Base-by-base conservation (phyloP, 2,113 vertebrate species). In the Rhineura floridana region DNA sequence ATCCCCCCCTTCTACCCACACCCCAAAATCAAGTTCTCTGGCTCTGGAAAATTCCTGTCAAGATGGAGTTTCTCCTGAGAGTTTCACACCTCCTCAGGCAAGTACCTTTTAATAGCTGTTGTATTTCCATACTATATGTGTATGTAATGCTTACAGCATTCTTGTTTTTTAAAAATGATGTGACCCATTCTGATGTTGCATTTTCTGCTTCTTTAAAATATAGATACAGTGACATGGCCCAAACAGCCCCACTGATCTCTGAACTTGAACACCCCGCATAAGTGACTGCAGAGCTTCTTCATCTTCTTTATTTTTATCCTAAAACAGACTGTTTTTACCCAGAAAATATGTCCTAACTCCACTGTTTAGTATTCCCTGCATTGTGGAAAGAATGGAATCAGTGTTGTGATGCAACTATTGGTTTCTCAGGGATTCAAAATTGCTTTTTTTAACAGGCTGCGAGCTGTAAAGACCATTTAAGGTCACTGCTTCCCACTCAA, bases 381-480 rank as follows among this genome's bases (percentile, higher is more conserved):
- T 87, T 93, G 52, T 67, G 78, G 90, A 92, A 82, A 83, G 78
- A 5, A 3, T 81, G 83, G 79, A 69, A 84, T 55, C 89, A 59
- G 62, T 28, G 62, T 4, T 87, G 39, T 90, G 87, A 95, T 88
- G 72, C 81, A 95, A 93, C 92, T 85, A 91, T 92, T 95, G 90
- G 42, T 89, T 96, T 93, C 92, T 91, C 69, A 84, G 88, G 92
- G 94, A 95, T 95, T 94, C 94, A 95, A 80, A 96, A 94, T 94
- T 95, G 91, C 84, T 94, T 96, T 95, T 95, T 95, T 86, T 78
- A 86, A 94, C 95, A 94, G 93, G 95, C 92, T 95, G 92, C 94
- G 95, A 95, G 90, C 94, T 96, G 91, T 93, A 96, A 96, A 96
- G 93, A 95, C 90, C 92, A 95, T 90, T 95, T 96, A 94, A 96